Conservation (phyloP, 2,888 invertebrate genomes). For the Axea sp. region DNA sequence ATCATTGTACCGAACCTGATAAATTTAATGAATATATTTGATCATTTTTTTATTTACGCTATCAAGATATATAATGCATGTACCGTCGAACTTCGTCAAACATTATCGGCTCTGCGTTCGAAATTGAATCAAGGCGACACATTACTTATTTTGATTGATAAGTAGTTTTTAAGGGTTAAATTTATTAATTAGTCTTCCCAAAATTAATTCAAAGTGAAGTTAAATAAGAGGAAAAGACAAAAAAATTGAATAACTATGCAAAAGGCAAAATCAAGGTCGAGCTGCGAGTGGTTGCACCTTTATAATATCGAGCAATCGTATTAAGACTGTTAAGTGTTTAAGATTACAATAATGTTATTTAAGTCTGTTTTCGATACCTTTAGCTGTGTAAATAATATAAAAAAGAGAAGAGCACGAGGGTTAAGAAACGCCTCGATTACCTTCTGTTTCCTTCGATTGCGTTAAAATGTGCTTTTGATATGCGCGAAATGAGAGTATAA, state of each 20-base stretch:
- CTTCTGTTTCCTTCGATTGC: constrained; percentile 11
- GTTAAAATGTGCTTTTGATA: constrained; percentile 7
- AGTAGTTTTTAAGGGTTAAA: constrained; percentile 29
- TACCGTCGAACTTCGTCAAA: constrained; percentile 5
- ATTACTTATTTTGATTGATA: constrained; percentile 42
- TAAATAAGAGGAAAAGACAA: constrained; percentile 2
- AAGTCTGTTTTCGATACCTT: constrained; percentile 29
- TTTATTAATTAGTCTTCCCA: constrained; percentile 6
- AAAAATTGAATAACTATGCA: constrained; percentile 64
- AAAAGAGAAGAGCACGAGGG: neutral
- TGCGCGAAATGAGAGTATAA: neutral
- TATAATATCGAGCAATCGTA: constrained; percentile 41
- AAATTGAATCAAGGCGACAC: constrained; percentile 31
- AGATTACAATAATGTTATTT: constrained; percentile 37
- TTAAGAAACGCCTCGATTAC: neutral
- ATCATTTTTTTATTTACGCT: no score
- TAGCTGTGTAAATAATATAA: constrained; percentile 27
- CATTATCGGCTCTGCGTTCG: neutral
- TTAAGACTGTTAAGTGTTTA: constrained; percentile 60
- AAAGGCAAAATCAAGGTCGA: constrained; percentile 20
- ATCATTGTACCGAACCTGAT: neutral
- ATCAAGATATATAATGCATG: no score
- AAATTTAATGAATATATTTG: no score
- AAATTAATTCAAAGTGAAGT: constrained; percentile 1
- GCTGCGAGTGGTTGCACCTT: constrained; percentile 46